Conservation (phyloP, 2,797 vertebrate genomes). For the Furcifer pardalis region DNA sequence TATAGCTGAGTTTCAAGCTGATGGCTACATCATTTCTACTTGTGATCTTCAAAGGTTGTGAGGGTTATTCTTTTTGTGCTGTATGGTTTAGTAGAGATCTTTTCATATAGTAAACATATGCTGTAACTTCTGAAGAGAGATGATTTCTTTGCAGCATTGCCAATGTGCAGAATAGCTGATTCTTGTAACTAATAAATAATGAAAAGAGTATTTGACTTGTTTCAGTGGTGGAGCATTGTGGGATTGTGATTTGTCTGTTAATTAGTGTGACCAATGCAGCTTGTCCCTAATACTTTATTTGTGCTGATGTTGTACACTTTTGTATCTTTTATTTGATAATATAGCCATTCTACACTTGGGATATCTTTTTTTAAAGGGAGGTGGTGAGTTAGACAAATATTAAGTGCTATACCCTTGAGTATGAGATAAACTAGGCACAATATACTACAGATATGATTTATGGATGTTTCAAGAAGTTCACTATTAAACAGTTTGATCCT, state of each 20-base stretch:
- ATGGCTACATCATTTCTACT: background rate
- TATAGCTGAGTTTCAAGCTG: background rate
- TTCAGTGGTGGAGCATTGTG: background rate
- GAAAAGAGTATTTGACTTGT: background rate
- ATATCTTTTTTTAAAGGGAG: background rate
- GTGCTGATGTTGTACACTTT: background rate
- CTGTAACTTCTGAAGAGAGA: background rate
- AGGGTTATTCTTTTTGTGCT: background rate
- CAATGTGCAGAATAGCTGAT: background rate
- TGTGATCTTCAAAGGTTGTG: background rate
- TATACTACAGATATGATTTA: background rate
- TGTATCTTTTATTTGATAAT: background rate
- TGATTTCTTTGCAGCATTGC: background rate
- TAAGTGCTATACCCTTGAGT: background rate
- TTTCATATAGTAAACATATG: background rate
- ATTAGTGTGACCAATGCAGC: background rate
- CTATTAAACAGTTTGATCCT: background rate
- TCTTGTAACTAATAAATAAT: background rate
- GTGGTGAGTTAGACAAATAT: background rate
- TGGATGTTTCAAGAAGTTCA: conserved; percentile 4
- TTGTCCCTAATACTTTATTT: background rate
- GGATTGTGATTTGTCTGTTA: background rate
- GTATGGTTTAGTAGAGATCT: background rate
- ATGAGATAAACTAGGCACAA: background rate
- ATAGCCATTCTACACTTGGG: background rate